Conservation (phyloP, 2,797 vertebrate species). For the Scarus forsteni region DNA sequence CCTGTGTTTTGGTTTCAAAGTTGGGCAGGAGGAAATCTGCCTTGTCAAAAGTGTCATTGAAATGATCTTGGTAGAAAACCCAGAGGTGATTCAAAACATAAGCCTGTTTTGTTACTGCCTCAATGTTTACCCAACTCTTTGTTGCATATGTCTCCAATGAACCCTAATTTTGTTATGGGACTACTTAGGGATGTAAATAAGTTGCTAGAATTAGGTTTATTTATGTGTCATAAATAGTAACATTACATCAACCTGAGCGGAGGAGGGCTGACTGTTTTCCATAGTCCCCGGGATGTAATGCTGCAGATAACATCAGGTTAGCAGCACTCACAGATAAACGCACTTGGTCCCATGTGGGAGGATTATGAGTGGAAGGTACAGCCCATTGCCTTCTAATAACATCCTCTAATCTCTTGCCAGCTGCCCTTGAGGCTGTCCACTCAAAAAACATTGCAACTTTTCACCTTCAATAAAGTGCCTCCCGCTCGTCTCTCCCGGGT, state of each 20-base stretch:
- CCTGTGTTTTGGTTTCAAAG: no score
- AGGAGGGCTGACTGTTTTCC: slow-evolving; percentile 37
- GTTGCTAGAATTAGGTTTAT: slow-evolving; percentile 9
- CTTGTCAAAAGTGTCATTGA: no score
- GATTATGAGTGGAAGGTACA: slow-evolving; percentile 78
- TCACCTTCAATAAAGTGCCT: slow-evolving; percentile 77
- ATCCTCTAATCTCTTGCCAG: slow-evolving; percentile 79
- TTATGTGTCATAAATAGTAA: slow-evolving; percentile 29
- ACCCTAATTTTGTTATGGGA: neutral
- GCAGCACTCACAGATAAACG: slow-evolving; percentile 37
- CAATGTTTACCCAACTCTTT: neutral
- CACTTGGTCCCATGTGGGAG: slow-evolving; percentile 55
- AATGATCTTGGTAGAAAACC: no score
- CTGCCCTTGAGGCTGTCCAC: slow-evolving; percentile 79
- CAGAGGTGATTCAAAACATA: neutral
- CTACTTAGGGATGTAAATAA: neutral
- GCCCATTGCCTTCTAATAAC: slow-evolving; percentile 84
- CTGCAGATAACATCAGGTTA: slow-evolving; percentile 60
- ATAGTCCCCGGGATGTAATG: slow-evolving; percentile 58
- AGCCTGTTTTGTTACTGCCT: neutral
- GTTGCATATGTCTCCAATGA: neutral
- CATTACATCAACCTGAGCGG: slow-evolving; percentile 45
- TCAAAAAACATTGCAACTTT: slow-evolving; percentile 81
- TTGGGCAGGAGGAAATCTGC: no score
- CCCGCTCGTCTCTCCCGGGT: slow-evolving; percentile 25